Evolutionary conservation across 2,113 vertebrate genomes (phyloP).

Genomic region (Tursiops truncatus): DNA sequence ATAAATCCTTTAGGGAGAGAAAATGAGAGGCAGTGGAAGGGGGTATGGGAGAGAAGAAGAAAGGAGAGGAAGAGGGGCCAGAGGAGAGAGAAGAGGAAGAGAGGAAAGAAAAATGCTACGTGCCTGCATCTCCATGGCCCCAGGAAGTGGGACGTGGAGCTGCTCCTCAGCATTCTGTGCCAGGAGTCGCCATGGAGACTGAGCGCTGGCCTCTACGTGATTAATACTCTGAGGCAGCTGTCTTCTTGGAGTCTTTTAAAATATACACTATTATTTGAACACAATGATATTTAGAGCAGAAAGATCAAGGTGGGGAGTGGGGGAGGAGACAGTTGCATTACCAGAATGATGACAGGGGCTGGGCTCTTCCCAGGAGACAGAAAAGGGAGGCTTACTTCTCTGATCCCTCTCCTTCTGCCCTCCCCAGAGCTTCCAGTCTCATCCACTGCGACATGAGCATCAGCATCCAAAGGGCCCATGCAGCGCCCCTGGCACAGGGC

Average conservation of each 20-base stretch:
- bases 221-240: constrained; percentile 52
- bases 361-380: constrained; percentile 32
- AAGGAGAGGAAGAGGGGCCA: background rate
- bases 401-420: background rate
- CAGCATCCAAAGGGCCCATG: background rate
- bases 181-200: constrained; percentile 76
- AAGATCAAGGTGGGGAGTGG: constrained; percentile 60
- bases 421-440: background rate
- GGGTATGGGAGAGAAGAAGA: background rate
- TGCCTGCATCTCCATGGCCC: constrained; percentile 45
- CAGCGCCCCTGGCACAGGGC: background rate
- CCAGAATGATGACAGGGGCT: background rate
- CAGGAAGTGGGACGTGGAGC: constrained; percentile 63
- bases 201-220: constrained; percentile 74
- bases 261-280: constrained; percentile 76
- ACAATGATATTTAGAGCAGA: constrained; percentile 75
- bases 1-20: constrained; percentile 34
- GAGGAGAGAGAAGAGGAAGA: background rate
- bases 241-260: constrained; percentile 71
- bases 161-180: constrained; percentile 40
- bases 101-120: background rate
- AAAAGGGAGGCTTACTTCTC: background rate
- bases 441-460: background rate
- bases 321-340: background rate
- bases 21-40: background rate